These are phyloP conservation scores for Micoletzkya japonica DNA, from an alignment of 2,888 invertebrate species.

Conservation along the genomic window DNA sequence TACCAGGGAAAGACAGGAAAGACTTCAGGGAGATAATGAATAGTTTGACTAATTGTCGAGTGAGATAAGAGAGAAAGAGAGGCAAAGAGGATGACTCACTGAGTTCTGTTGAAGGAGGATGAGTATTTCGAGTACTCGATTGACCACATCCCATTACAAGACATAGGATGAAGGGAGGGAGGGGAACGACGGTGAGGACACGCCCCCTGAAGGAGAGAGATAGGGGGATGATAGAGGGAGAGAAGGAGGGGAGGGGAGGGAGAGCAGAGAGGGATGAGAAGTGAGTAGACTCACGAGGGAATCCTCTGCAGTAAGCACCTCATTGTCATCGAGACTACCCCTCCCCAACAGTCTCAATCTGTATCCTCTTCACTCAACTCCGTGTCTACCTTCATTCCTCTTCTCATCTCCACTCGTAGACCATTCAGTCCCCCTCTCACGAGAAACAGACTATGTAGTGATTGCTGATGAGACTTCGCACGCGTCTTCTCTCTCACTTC, in stretches of 20 bases:
- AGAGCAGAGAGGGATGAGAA: conserved; percentile 15
- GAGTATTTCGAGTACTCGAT: conserved; percentile 41
- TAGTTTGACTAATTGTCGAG: too few species aligned
- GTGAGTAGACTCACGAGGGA: conserved; percentile 8
- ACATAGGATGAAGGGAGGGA: conserved; percentile 1
- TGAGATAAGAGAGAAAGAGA: too few species aligned
- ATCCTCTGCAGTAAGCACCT: conserved; percentile 16
- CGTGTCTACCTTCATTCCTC: not conserved
- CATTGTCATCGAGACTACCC: not conserved
- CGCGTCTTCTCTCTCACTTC: not conserved
- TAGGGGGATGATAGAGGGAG: conserved; percentile 1
- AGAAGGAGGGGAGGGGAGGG: conserved; percentile 2
- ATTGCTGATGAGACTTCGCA: too few species aligned
- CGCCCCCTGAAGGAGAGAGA: not conserved
- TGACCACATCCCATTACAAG: conserved; percentile 48
- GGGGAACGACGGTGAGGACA: not conserved
- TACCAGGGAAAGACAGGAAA: too few species aligned
- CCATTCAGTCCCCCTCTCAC: not conserved
- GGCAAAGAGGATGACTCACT: too few species aligned
- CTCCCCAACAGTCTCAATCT: conserved; percentile 10
- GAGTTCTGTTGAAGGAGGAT: conserved; percentile 40
- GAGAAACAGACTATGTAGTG: too few species aligned
- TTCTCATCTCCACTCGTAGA: not conserved
- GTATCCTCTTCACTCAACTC: not conserved
- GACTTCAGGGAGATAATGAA: too few species aligned